Conservation (phyloP, 2,888 invertebrate species). For the Cylindroiulus punctatus region DNA sequence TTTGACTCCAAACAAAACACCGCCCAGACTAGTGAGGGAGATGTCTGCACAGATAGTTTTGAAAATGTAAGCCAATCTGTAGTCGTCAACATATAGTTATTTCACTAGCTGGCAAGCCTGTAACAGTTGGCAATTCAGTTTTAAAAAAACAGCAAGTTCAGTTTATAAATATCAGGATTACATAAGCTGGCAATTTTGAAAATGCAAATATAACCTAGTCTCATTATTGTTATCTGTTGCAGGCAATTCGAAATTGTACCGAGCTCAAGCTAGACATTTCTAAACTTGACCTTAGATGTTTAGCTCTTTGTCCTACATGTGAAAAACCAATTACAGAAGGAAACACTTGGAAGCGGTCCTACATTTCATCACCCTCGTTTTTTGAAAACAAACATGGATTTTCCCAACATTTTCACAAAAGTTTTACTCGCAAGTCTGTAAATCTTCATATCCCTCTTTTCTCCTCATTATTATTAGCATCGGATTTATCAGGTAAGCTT, state of each 20-base stretch:
- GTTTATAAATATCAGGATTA: too few relatives aligned
- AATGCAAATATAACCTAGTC: too few relatives aligned
- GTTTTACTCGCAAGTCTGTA: background rate
- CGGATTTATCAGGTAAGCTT: background rate
- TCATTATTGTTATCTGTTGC: background rate
- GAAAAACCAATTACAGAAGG: background rate
- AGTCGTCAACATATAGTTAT: too few relatives aligned
- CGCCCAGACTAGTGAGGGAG: background rate
- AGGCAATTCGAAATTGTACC: constrained; percentile 48
- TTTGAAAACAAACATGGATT: constrained; percentile 55
- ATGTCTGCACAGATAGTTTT: constrained; percentile 10
- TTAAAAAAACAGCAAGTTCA: too few relatives aligned
- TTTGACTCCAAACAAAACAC: background rate
- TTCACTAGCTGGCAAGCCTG: too few relatives aligned
- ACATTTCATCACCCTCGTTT: constrained; percentile 39
- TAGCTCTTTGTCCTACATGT: constrained; percentile 16
- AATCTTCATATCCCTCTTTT: background rate
- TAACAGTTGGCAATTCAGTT: too few relatives aligned
- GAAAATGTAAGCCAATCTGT: background rate
- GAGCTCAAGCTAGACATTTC: constrained; percentile 24
- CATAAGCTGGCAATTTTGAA: too few relatives aligned
- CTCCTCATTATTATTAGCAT: background rate
- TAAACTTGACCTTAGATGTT: background rate
- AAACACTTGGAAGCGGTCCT: constrained; percentile 29
- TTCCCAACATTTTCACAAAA: background rate